Conservation (phyloP, 2,888 invertebrate species). For the Corythucha ciliata region DNA sequence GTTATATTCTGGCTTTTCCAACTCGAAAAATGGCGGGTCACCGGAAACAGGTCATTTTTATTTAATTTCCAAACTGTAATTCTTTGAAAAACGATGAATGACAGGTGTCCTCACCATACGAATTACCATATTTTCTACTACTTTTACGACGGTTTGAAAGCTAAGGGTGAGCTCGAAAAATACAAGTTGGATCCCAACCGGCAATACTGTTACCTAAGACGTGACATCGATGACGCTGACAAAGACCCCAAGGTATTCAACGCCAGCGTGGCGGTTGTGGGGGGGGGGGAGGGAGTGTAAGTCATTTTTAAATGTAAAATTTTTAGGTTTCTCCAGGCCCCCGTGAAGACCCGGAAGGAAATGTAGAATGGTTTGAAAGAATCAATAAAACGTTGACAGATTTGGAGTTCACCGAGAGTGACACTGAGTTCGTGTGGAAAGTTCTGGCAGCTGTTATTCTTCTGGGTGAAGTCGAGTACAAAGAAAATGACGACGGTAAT, state of each 20-base stretch:
- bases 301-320: no score
- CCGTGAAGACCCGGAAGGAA: conserved; percentile 55
- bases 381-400: conserved; percentile 53
- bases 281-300: conserved; percentile 31
- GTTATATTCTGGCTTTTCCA: conserved; percentile 78
- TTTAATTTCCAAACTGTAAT: conserved; percentile 1
- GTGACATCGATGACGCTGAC: conserved; percentile 32
- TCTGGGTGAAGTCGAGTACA: conserved; percentile 70
- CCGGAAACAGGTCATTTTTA: conserved; percentile 43
- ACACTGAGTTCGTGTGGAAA: conserved; percentile 59
- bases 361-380: conserved; percentile 54
- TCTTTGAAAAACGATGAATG: conserved; percentile 12
- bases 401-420: conserved; percentile 62
- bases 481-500: conserved; percentile 52
- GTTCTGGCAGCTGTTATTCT: conserved; percentile 64
- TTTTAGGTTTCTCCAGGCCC: conserved; percentile 51
- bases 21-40: conserved; percentile 80
- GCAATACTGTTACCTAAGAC: conserved; percentile 63
- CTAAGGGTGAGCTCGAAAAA: conserved; percentile 54
- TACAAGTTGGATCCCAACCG: conserved; percentile 59
- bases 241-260: conserved; percentile 41
- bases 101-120: conserved; percentile 45
- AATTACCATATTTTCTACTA: conserved; percentile 88
- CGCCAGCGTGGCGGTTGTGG: no score
- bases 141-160: conserved; percentile 73